Conservation (phyloP, 2,797 vertebrate genomes). For the Enteromius viviparus region DNA sequence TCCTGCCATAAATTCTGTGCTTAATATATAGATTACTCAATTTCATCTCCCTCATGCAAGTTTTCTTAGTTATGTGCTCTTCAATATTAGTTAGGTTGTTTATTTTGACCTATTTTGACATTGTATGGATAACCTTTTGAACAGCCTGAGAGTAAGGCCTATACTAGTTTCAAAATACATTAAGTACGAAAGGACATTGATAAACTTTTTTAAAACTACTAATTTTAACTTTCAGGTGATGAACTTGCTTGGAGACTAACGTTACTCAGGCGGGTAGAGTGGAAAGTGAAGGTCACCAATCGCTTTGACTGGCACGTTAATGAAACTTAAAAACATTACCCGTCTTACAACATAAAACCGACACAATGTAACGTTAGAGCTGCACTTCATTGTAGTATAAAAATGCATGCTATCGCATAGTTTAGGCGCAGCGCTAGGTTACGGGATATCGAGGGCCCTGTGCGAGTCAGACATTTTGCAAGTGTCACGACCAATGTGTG, state of each 20-base stretch:
- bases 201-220: background rate
- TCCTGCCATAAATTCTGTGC: background rate
- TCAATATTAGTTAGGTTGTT: background rate
- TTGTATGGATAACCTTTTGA: background rate
- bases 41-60: background rate
- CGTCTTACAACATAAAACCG: background rate
- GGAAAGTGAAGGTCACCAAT: slow-evolving; percentile 35
- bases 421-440: background rate
- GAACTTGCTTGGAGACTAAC: background rate
- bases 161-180: background rate
- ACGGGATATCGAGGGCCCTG: background rate
- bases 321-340: background rate
- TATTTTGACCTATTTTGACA: background rate
- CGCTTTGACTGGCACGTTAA: background rate
- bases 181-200: background rate
- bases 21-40: background rate
- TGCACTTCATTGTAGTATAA: background rate
- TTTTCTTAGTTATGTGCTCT: background rate
- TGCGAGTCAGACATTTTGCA: slow-evolving; percentile 50
- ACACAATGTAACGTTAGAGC: fast-evolving
- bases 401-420: background rate
- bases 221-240: background rate
- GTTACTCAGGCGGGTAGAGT: background rate
- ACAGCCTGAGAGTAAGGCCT: background rate
- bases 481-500: background rate